Percentiles rank a stretch among this genome's conserved stretches.
These are phyloP conservation scores for Microchrysa polita DNA, from an alignment of 2,888 invertebrate genomes.

Conservation along the genomic window DNA sequence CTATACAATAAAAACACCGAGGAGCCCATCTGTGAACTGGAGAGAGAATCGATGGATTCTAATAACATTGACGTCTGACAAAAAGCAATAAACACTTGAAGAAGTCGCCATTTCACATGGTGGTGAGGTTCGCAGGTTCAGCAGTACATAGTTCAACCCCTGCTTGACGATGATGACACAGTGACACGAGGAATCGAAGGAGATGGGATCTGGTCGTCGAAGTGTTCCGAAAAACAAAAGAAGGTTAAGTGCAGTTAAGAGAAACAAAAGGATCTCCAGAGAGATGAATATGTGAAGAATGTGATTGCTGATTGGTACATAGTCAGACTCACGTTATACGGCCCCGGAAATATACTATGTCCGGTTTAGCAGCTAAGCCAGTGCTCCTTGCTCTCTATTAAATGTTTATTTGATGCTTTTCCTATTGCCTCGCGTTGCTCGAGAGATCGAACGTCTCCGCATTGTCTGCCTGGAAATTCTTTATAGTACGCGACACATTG, in stretches of 20 bases:
- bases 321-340: too few relatives aligned
- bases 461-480: conserved; percentile 6
- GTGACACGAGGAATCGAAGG: neutral
- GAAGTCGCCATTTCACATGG: conserved; percentile 30
- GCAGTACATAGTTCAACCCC: conserved; percentile 1
- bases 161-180: neutral
- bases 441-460: neutral
- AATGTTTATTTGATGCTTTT: too few relatives aligned
- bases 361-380: too few relatives aligned
- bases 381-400: too few relatives aligned
- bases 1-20: too few relatives aligned
- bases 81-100: conserved; percentile 33
- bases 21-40: too few relatives aligned
- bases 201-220: neutral
- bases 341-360: too few relatives aligned
- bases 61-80: conserved; percentile 25
- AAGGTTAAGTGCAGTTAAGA: neutral
- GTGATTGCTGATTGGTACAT: too few relatives aligned
- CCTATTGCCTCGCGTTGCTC: too few relatives aligned
- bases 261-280: neutral
- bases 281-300: neutral
- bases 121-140: conserved; percentile 22
- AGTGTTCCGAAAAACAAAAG: conserved; percentile 8
- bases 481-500: conserved; percentile 6
- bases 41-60: conserved; percentile 20